phyloP scores from a whole-genome alignment of 2,113 vertebrate species.

The Zapornia atra region DNA sequence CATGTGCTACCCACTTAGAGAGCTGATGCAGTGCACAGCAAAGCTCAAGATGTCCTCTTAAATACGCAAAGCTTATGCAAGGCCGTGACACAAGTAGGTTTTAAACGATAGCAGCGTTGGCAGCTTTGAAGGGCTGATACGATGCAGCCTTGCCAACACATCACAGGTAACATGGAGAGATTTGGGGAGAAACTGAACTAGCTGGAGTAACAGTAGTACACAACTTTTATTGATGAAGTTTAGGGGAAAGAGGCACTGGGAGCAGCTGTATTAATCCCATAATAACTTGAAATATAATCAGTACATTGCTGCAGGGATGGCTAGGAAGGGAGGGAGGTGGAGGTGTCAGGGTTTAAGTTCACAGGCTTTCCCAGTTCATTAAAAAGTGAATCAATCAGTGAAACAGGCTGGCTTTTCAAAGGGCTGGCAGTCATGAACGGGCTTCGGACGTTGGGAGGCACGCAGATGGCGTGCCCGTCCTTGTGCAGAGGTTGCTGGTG shows the following conservation, averaged over 20 bases:
- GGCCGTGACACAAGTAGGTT: slow-evolving; percentile 38
- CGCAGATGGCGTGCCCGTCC: slow-evolving; percentile 35
- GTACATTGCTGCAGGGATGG: slow-evolving; percentile 23
- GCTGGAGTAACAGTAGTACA: slow-evolving; percentile 23
- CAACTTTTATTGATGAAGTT: slow-evolving; percentile 63
- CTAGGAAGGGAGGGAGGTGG: slow-evolving; percentile 31
- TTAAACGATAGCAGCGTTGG: slow-evolving; percentile 19
- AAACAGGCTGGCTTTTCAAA: slow-evolving; percentile 72
- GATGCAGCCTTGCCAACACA: slow-evolving; percentile 7
- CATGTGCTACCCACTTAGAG: not conserved
- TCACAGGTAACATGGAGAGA: slow-evolving; percentile 43
- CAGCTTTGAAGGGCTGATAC: slow-evolving; percentile 52
- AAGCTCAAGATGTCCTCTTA: slow-evolving; percentile 36
- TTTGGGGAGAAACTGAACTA: slow-evolving; percentile 46
- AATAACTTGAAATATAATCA: slow-evolving; percentile 73
- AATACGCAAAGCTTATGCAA: slow-evolving; percentile 33
- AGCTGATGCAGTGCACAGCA: not conserved
- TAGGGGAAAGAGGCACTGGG: slow-evolving; percentile 25
- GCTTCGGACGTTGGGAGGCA: slow-evolving; percentile 44
- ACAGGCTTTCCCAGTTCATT: slow-evolving; percentile 71
- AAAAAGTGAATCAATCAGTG: slow-evolving; percentile 70
- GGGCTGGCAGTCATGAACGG: slow-evolving; percentile 46
- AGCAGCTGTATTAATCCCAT: slow-evolving; percentile 67
- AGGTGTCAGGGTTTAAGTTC: slow-evolving; percentile 58
- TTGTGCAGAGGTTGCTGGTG: not conserved